Percentiles rank a stretch among this genome's conserved stretches.
phyloP scores from a whole-genome alignment of 2,113 vertebrate species.

The Entomyzon cyanotis region DNA sequence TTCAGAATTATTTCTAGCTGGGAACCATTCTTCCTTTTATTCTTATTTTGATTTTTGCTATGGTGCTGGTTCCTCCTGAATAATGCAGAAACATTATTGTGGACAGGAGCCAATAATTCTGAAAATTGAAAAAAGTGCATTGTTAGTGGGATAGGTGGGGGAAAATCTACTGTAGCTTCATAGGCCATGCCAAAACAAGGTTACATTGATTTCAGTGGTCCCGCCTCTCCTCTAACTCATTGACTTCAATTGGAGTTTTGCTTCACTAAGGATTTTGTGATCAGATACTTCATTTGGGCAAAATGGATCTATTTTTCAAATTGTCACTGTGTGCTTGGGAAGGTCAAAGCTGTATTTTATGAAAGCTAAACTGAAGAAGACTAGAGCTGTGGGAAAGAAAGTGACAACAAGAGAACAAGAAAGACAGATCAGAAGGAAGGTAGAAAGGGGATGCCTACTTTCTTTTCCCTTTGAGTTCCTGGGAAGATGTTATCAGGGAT shows the following conservation, averaged over 20 bases:
- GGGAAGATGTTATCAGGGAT: not conserved
- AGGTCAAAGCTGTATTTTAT: not conserved
- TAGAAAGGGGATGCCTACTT: not conserved
- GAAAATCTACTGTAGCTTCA: not conserved
- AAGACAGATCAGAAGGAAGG: not conserved
- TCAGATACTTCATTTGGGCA: not conserved
- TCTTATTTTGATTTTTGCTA: not conserved
- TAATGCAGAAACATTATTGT: not conserved
- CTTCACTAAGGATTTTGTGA: constrained; percentile 1
- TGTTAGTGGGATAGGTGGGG: not conserved
- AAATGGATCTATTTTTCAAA: constrained; percentile 24
- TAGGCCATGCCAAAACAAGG: not conserved
- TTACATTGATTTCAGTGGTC: not conserved
- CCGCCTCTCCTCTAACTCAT: not conserved
- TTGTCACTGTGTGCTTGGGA: not conserved
- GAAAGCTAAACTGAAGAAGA: not conserved
- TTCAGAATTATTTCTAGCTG: not conserved
- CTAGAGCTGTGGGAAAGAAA: not conserved
- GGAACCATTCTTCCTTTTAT: not conserved
- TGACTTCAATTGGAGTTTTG: not conserved
- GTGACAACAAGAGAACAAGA: not conserved
- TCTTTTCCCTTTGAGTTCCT: not conserved
- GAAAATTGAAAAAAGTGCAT: not conserved
- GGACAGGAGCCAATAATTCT: not conserved
- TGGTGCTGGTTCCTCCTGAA: not conserved